A percentile compares a stretch with the other conserved stretches of the same genome.
phyloP scores from a whole-genome alignment of 1,140 invertebrate species.

The Drosophila ercepeae region DNA sequence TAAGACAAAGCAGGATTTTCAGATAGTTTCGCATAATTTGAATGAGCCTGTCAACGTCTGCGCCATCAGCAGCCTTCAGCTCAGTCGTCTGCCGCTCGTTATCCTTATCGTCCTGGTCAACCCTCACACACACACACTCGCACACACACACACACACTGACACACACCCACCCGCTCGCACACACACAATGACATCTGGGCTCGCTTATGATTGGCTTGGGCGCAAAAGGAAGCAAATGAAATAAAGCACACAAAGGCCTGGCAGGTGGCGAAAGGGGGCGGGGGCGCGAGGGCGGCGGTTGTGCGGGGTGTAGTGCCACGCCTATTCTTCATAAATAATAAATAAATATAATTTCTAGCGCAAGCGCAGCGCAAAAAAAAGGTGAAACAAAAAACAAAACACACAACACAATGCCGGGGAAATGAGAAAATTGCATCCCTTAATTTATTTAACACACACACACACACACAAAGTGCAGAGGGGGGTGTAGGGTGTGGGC shows the following conservation, averaged over 20 bases:
- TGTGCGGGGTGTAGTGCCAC: constrained; percentile 53
- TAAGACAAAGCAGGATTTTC: constrained; percentile 35
- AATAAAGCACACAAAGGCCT: constrained; percentile 63
- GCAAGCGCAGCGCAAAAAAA: constrained; percentile 72
- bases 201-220: constrained; percentile 83
- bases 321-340: constrained; percentile 79
- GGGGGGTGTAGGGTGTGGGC: background rate
- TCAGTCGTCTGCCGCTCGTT: constrained; percentile 1
- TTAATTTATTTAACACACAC: constrained; percentile 80
- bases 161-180: constrained; percentile 8
- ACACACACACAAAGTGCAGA: constrained; percentile 19
- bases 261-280: constrained; percentile 14
- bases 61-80: constrained; percentile 13
- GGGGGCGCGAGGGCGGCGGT: too few species aligned
- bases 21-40: constrained; percentile 73
- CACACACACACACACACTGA: too few species aligned
- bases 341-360: constrained; percentile 80
- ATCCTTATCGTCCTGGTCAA: constrained; percentile 42
- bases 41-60: constrained; percentile 67
- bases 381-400: constrained; percentile 42
- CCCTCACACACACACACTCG: constrained; percentile 38
- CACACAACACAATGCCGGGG: constrained; percentile 76
- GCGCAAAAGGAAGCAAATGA: constrained; percentile 76
- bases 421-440: constrained; percentile 84
- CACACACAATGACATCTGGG: constrained; percentile 48